A percentile compares a stretch with the other conserved stretches of the same genome.
phyloP scores from a whole-genome alignment of 1,140 invertebrate genomes.

The Aphaenogaster rudis region DNA sequence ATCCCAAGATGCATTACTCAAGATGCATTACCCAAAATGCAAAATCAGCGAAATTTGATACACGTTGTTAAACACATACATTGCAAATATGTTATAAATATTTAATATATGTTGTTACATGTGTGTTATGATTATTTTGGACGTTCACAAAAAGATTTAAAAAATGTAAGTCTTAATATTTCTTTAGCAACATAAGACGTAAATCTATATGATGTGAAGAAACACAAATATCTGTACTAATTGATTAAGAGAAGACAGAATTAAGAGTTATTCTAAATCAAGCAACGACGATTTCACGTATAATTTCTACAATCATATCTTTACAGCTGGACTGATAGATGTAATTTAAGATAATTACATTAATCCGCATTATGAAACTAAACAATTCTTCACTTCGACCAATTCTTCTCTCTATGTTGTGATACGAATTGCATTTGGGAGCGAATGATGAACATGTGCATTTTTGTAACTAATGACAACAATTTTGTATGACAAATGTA shows the following conservation, averaged over 20 bases:
- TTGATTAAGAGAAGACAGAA: not conserved
- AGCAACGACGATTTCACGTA: not conserved
- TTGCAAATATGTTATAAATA: not conserved
- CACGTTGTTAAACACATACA: not conserved
- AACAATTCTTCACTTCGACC: conserved; percentile 1
- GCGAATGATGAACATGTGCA: not conserved
- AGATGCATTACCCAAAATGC: not conserved
- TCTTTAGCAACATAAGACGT: not conserved
- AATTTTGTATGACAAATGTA: conserved; percentile 7
- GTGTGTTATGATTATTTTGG: not conserved
- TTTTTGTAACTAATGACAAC: not conserved
- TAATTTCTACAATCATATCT: conserved; percentile 3
- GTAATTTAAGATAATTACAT: conserved; percentile 43
- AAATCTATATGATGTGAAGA: not conserved
- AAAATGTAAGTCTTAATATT: not conserved
- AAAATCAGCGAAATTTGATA: conserved; percentile 14
- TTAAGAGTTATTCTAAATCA: not conserved
- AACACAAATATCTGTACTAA: conserved; percentile 12
- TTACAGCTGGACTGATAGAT: conserved; percentile 36
- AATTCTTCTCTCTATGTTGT: not conserved
- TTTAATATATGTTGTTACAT: not conserved
- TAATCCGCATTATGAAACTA: not conserved
- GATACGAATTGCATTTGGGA: conserved; percentile 21
- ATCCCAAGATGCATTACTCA: not conserved
- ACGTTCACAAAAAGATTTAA: not conserved